Conservation (phyloP, 2,113 vertebrate genomes). For the Podocnemis expansa region DNA sequence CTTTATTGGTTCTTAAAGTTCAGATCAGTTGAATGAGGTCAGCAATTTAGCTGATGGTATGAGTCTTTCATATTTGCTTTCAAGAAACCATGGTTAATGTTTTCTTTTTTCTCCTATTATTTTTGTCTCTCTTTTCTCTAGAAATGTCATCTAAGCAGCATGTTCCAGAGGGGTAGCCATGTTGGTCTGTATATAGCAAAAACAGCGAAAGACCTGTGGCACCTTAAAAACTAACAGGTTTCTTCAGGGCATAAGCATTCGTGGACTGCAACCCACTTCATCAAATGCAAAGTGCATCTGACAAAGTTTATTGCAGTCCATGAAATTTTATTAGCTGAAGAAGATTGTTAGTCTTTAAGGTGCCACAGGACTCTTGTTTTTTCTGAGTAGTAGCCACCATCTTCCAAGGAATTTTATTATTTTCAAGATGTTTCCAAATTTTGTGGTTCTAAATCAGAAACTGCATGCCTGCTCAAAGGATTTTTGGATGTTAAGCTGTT, state of each 20-base stretch:
- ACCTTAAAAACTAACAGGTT: no score
- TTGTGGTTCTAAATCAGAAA: conserved; percentile 48
- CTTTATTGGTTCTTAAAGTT: conserved; percentile 54
- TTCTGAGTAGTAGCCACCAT: background rate
- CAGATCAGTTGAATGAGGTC: conserved; percentile 36
- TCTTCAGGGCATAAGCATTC: no score
- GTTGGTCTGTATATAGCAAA: no score
- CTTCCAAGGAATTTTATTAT: background rate
- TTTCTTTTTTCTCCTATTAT: background rate
- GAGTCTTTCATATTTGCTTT: conserved; percentile 25
- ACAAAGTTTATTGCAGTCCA: no score
- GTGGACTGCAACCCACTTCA: no score
- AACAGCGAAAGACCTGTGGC: no score
- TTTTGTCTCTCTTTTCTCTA: background rate
- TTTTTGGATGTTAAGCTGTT: conserved; percentile 54
- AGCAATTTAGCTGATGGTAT: background rate
- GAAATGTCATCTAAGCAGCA: background rate
- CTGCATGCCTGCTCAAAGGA: conserved; percentile 1
- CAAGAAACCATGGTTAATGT: conserved; percentile 17
- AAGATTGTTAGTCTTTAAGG: no score
- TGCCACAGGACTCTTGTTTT: background rate
- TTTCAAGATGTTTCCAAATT: conserved; percentile 32
- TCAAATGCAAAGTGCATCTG: no score
- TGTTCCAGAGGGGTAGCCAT: no score
- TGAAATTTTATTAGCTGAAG: no score